These are phyloP conservation scores for Philotrypesis tridentata DNA, from an alignment of 1,140 invertebrate genomes.

Conservation along the genomic window DNA sequence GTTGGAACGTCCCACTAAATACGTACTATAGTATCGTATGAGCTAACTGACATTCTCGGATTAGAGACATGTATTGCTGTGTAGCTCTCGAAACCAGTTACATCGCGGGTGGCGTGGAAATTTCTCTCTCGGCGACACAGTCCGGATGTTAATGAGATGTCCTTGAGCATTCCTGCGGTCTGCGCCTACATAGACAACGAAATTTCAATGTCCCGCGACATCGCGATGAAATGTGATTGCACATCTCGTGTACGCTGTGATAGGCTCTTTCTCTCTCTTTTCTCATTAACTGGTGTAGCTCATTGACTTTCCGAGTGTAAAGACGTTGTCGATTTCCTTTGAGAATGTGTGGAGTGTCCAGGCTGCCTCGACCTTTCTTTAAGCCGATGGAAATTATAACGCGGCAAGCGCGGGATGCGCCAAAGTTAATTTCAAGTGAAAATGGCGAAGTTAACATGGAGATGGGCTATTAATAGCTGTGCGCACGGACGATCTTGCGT, in stretches of 20 bases:
- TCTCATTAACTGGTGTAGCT: neutral
- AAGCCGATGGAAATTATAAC: neutral
- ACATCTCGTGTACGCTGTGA: too few species aligned
- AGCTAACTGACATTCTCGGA: too few species aligned
- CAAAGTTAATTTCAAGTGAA: neutral
- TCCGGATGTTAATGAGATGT: conserved; percentile 26
- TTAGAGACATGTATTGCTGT: neutral
- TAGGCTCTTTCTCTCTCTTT: conserved; percentile 1
- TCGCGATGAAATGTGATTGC: conserved; percentile 1
- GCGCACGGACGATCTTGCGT: too few species aligned
- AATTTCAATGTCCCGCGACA: conserved; percentile 30
- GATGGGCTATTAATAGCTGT: neutral
- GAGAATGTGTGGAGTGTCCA: too few species aligned
- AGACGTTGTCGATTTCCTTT: neutral
- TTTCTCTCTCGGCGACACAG: neutral
- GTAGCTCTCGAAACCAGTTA: neutral
- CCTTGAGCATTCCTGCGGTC: conserved; percentile 42
- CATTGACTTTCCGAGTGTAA: too few species aligned
- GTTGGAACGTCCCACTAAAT: too few species aligned
- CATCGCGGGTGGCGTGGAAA: neutral
- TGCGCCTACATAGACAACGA: neutral
- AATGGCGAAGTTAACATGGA: neutral
- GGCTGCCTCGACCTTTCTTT: neutral
- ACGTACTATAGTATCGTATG: too few species aligned
- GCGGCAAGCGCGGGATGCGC: neutral